These are phyloP conservation scores for Drosophila diplacantha DNA, from an alignment of 2,888 invertebrate species.

Conservation along the genomic window DNA sequence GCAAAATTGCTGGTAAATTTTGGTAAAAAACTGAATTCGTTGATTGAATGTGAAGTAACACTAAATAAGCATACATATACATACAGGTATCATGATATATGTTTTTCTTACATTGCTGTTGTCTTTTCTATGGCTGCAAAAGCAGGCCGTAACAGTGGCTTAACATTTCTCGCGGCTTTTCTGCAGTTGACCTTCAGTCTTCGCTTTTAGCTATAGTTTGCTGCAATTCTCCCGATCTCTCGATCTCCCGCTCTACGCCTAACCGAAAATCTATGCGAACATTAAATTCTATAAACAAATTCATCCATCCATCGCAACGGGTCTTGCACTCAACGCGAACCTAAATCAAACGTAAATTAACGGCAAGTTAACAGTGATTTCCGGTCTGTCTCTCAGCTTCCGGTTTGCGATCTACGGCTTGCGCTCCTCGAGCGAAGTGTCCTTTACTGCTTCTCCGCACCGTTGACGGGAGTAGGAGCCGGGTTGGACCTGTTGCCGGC, in stretches of 20 bases:
- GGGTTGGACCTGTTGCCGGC: constrained; percentile 51
- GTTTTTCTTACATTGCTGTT: constrained; percentile 48
- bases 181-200: constrained; percentile 69
- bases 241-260: constrained; percentile 31
- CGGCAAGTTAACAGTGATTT: constrained; percentile 45
- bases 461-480: constrained; percentile 8
- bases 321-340: constrained; percentile 53
- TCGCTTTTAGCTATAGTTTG: constrained; percentile 55
- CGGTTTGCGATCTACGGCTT: constrained; percentile 10
- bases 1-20: constrained; percentile 21
- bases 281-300: constrained; percentile 52
- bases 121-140: constrained; percentile 64
- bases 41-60: constrained; percentile 28
- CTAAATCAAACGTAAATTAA: constrained; percentile 44
- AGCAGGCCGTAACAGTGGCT: constrained; percentile 43
- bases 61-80: constrained; percentile 26
- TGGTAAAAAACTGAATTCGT: constrained; percentile 29
- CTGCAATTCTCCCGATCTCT: constrained; percentile 25
- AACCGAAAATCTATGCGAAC: constrained; percentile 33
- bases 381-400: constrained; percentile 22
- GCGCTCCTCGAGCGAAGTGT: background rate
- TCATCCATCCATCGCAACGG: constrained; percentile 44
- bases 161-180: constrained; percentile 26
- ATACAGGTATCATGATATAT: constrained; percentile 13
- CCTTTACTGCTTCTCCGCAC: constrained; percentile 49